These are phyloP conservation scores for Channallabes apus DNA, from an alignment of 2,797 vertebrate species.

Conservation along the genomic window DNA sequence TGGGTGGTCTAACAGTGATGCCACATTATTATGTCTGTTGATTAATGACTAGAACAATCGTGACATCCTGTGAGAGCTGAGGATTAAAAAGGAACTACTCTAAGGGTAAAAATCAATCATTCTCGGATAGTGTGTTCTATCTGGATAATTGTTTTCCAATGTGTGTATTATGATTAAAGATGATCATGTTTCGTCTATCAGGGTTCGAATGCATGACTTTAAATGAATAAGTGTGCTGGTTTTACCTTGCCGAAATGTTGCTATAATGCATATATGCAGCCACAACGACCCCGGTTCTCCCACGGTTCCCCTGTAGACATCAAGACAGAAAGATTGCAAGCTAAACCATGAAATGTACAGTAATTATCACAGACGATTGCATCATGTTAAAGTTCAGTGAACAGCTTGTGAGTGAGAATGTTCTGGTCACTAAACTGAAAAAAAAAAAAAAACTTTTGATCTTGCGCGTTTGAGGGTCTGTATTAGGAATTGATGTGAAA, in stretches of 20 bases:
- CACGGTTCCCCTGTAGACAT: conserved; percentile 85
- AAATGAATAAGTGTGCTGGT: conserved; percentile 26
- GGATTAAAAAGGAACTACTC: background rate
- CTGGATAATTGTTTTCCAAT: background rate
- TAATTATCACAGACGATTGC: conserved; percentile 6
- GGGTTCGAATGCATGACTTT: background rate
- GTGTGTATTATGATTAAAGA: background rate
- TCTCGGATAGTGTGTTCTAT: conserved; percentile 3
- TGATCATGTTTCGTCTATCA: background rate
- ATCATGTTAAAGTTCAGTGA: conserved; percentile 11
- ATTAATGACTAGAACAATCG: background rate
- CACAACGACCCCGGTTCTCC: conserved; percentile 92
- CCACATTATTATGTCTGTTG: background rate
- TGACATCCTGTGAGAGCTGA: background rate
- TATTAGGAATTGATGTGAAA: conserved; percentile 22
- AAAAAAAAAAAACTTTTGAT: background rate
- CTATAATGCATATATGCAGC: conserved; percentile 99
- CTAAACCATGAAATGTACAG: conserved; percentile 14
- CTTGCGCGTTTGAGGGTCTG: background rate
- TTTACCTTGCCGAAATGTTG: conserved; percentile 78
- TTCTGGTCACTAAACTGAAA: background rate
- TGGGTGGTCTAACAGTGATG: background rate
- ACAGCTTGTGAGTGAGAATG: background rate
- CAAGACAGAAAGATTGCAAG: background rate
- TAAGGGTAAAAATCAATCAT: conserved; percentile 9